phyloP scores from a whole-genome alignment of 2,888 invertebrate species.

The Lordiphosa fenestrarum region DNA sequence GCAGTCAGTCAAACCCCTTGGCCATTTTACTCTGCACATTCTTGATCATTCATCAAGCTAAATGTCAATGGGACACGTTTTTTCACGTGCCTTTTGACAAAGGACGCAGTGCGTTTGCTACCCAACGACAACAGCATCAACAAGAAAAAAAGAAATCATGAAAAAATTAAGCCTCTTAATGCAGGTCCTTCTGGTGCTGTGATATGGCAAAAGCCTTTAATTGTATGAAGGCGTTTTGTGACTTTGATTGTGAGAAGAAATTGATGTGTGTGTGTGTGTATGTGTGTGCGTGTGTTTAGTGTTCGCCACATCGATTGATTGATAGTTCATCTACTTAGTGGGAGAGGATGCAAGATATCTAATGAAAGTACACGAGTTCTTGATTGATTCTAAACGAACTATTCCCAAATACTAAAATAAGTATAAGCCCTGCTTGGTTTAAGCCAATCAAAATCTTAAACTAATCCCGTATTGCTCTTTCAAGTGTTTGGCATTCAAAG shows the following conservation, averaged over 20 bases:
- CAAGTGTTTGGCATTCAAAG: slow-evolving; percentile 39
- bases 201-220: slow-evolving; percentile 50
- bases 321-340: slow-evolving; percentile 17
- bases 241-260: slow-evolving; percentile 51
- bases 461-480: neutral
- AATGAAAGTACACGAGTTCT: no score
- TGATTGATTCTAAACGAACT: no score
- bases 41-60: slow-evolving; percentile 71
- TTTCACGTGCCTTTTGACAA: slow-evolving; percentile 70
- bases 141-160: slow-evolving; percentile 20
- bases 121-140: slow-evolving; percentile 28
- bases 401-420: no score
- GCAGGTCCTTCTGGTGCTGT: slow-evolving; percentile 47
- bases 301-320: slow-evolving; percentile 48
- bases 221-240: slow-evolving; percentile 61
- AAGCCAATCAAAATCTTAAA: no score
- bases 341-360: no score
- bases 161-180: slow-evolving; percentile 69
- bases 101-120: slow-evolving; percentile 38
- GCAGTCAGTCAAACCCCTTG: slow-evolving; percentile 59
- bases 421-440: no score
- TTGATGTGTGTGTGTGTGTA: neutral
- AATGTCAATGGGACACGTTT: slow-evolving; percentile 71
- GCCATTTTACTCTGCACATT: slow-evolving; percentile 31
- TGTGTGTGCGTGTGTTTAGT: slow-evolving; percentile 34